Base-by-base conservation (phyloP, 2,888 invertebrate species). In the Encarsia formosa region DNA sequence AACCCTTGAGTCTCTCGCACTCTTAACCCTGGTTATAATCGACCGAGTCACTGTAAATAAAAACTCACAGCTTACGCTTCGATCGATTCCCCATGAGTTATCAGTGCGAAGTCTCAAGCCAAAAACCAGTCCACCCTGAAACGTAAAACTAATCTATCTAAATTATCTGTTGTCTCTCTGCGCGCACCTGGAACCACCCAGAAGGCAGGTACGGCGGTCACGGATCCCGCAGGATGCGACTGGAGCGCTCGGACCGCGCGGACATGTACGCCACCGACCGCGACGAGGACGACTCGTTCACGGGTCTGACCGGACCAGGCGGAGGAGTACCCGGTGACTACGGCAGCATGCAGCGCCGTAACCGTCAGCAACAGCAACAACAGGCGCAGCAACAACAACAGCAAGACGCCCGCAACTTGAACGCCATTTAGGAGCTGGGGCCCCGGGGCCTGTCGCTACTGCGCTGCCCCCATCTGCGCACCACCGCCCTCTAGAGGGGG, bases 401-500 rank as follows among this genome's bases (percentile, higher is more conserved):
- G 57, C 71, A 72, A 60, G 73, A 74, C 59, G 65, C 72, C 59
- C 70, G 86, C 68, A 84, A 84, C 64, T 81, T 85, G 65, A 86
- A 86, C 76, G 86, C 85, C 73, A 86, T 87, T 75, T 87, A 85
- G 82, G 79, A 76, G 68, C 69, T 68, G 73, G 73, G 71, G 71
- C 71, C 75, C 70, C 70, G 71, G 73, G 71, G 73, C 67, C 72
- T 72, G 69, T 72, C 70, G 67, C 65, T 70, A 61, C 69, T 67
- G 64, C 70, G 72, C 65, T 73, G 74, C 69, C 73, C 72, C 68
- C 66, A 68, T 59, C 64, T 73, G 65, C 71, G 71, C 68, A 73
- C 73, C 64, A 74, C 73, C 61, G 73, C 72, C 67, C 71, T 73
- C 53, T 73, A 62, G 38, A 41, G 42, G 26, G 11, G n/a, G n/a